A percentile compares a stretch with the other conserved stretches of the same genome.
Conservation (phyloP, 2,888 invertebrate species). For the Lordiphosa fenestrarum region DNA sequence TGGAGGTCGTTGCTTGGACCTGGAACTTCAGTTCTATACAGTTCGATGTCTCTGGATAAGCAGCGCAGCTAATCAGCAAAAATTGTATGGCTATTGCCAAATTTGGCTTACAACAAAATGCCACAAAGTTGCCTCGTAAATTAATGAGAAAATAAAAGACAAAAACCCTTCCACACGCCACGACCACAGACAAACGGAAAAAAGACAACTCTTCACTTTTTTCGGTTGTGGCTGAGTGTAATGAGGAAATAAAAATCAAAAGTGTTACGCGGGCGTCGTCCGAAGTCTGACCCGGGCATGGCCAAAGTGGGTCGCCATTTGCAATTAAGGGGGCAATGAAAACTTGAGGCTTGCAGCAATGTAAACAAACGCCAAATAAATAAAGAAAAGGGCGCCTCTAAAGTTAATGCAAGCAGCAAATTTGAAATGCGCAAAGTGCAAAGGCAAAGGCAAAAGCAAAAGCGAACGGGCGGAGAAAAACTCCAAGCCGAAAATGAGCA, state of each 20-base stretch:
- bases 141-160: constrained; percentile 49
- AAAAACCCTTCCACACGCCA: constrained; percentile 23
- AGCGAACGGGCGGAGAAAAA: constrained; percentile 11
- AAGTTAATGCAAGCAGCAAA: constrained; percentile 55
- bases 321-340: constrained; percentile 60
- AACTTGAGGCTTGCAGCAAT: constrained; percentile 10
- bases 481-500: constrained; percentile 20
- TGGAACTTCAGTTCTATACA: constrained; percentile 2
- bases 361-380: constrained; percentile 39
- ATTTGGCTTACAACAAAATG: constrained; percentile 6
- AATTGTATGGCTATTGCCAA: constrained; percentile 26
- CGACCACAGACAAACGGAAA: constrained; percentile 9
- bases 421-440: constrained; percentile 40
- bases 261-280: constrained; percentile 65
- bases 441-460: constrained; percentile 18
- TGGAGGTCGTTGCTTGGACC: constrained; percentile 9
- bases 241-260: constrained; percentile 65
- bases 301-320: constrained; percentile 51
- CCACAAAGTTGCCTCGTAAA: constrained; percentile 22
- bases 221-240: constrained; percentile 30
- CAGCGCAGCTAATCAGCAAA: constrained; percentile 32
- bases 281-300: constrained; percentile 39
- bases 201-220: constrained; percentile 44
- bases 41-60: constrained; percentile 12
- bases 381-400: constrained; percentile 48